Base-by-base conservation (phyloP, 2,888 invertebrate species). In the Camponotus fellah region DNA sequence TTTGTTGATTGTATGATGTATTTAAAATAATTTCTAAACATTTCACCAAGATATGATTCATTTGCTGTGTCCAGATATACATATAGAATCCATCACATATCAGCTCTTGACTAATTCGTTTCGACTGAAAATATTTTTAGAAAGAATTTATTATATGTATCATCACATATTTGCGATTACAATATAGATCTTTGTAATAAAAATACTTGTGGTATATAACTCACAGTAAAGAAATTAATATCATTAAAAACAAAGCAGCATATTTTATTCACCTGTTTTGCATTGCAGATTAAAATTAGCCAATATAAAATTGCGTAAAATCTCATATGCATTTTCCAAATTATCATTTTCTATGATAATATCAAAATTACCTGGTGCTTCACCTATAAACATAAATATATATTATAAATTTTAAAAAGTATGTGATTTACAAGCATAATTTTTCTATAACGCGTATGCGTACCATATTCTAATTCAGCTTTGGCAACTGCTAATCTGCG, bases 391-490 rank as follows among this genome's bases (percentile, higher is more conserved):
- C 8, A 43, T 14, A 75, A 69, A 10, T 68, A 34, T 21, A n/a
- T 53, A 26, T 26, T n/a, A 49, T 37, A 34, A n/a, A 3, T 26
- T 43, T 58, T 32, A 69, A 58, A 46, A 1, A 46, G 8, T 21
- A 76, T 34, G 26, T 17, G 37, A 21, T 26, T 14, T 53, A 37
- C 8, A 58, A 58, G 9, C 6, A 43, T 26, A 46, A 32, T 46
- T 40, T 53, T 60, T 17, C 3, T n/a, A 37, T 9, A 58, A 37
- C 6, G 3, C 12, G 17, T 14, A 2, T 12, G 3, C 46, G 14
- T 95, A 96, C 99, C 99, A 95, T 97, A 99, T 92, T 97, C 96
- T 77, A 99, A 96, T 95, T 99, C 99, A 82, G 96, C 95, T 89
- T 96, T 95, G 0, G 99, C 99, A 56, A 97, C 96, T 26, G 96